A percentile compares a stretch with the other conserved stretches of the same genome.
These are phyloP conservation scores for Anagyrus pseudococci DNA, from an alignment of 2,888 invertebrate genomes.

Conservation along the genomic window DNA sequence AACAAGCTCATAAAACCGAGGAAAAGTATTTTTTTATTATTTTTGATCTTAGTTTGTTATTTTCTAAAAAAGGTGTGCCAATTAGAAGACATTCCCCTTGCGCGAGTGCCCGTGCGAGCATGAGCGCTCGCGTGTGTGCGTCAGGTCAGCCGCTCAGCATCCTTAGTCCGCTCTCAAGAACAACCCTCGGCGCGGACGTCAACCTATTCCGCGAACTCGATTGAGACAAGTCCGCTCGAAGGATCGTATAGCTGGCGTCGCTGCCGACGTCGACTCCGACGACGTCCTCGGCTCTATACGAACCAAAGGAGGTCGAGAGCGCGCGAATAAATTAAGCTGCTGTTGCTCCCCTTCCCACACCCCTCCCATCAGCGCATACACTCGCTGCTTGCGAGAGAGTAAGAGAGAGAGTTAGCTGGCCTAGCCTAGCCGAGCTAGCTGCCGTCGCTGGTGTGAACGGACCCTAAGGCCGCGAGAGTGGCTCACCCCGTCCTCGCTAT, in stretches of 20 bases:
- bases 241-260: not conserved
- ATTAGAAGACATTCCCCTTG: too few relatives aligned
- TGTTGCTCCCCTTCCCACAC: too few relatives aligned
- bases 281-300: constrained; percentile 17
- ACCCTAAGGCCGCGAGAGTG: constrained; percentile 45
- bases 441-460: constrained; percentile 44
- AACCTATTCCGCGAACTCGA: not conserved
- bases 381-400: not conserved
- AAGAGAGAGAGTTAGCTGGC: not conserved
- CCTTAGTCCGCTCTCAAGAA: not conserved
- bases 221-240: not conserved
- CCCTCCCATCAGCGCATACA: too few relatives aligned
- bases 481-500: constrained; percentile 54
- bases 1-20: too few relatives aligned
- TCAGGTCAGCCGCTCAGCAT: not conserved
- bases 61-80: too few relatives aligned
- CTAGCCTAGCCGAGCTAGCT: not conserved
- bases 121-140: too few relatives aligned
- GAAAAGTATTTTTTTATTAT: too few relatives aligned
- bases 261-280: not conserved
- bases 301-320: constrained; percentile 46
- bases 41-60: too few relatives aligned
- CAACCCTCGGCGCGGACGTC: too few relatives aligned
- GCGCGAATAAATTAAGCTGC: constrained; percentile 46
- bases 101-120: too few relatives aligned